Evolutionary conservation across 2,797 vertebrate genomes (phyloP).

Genomic region (Thaleichthys pacificus): DNA sequence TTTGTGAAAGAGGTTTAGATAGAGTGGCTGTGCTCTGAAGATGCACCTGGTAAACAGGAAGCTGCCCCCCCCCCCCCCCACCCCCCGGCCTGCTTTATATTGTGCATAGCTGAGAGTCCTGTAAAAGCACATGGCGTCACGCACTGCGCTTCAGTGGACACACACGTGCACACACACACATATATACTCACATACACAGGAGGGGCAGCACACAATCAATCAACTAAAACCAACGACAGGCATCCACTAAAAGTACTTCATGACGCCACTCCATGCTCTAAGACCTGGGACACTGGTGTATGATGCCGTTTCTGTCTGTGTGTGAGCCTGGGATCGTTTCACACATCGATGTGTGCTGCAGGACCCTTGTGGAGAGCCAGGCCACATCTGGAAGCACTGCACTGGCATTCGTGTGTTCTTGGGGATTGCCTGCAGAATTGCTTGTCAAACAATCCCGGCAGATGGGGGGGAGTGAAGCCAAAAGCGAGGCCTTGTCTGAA

Average conservation of each 20-base stretch:
- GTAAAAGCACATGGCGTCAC: constrained; percentile 49
- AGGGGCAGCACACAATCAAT: background rate
- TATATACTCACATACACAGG: constrained; percentile 11
- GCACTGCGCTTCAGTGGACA: constrained; percentile 2
- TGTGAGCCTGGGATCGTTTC: constrained; percentile 28
- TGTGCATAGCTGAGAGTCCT: constrained; percentile 45
- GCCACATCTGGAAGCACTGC: constrained; percentile 75
- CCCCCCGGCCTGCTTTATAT: constrained; percentile 22
- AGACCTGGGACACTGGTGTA: constrained; percentile 24
- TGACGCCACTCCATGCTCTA: constrained; percentile 23
- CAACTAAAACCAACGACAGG: background rate
- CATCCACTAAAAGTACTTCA: constrained; percentile 14
- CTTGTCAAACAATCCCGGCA: constrained; percentile 66
- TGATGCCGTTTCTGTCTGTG: constrained; percentile 4
- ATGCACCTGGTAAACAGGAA: constrained; percentile 50
- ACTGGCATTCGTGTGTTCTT: constrained; percentile 51
- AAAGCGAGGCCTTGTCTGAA: constrained; percentile 41
- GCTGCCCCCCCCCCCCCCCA: constrained; percentile 11
- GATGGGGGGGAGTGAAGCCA: constrained; percentile 40
- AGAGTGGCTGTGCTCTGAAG: constrained; percentile 1
- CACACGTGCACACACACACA: background rate
- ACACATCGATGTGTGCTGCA: constrained; percentile 40
- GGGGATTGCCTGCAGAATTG: constrained; percentile 55
- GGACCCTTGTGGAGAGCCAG: constrained; percentile 19
- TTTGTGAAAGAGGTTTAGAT: too few species aligned